phyloP scores from a whole-genome alignment of 1,140 invertebrate species.

The Druon quercuslanigerum region DNA sequence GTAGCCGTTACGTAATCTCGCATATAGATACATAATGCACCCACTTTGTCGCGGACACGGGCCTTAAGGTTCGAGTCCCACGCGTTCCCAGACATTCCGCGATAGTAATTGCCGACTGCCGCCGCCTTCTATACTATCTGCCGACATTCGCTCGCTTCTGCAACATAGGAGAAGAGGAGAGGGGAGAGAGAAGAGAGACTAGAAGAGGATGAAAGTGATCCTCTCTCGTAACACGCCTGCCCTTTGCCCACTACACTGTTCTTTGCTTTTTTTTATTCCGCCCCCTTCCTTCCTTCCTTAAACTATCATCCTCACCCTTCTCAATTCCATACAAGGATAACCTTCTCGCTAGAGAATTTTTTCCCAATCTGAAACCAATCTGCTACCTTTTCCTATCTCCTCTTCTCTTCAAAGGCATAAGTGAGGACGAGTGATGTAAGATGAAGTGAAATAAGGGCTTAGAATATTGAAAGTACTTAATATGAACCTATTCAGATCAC shows the following conservation, averaged over 20 bases:
- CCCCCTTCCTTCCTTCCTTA: background rate
- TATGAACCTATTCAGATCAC: too few species aligned
- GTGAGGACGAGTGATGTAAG: too few species aligned
- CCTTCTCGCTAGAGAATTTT: too few species aligned
- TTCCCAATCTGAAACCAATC: too few species aligned
- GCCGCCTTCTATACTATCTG: constrained; percentile 65
- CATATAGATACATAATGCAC: constrained; percentile 29
- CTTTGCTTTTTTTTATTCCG: constrained; percentile 19
- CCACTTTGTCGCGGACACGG: constrained; percentile 59
- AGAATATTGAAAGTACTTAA: too few species aligned
- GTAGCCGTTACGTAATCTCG: constrained; percentile 25
- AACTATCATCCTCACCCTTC: background rate
- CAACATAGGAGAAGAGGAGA: too few species aligned
- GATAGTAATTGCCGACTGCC: constrained; percentile 72
- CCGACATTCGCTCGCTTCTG: constrained; percentile 58
- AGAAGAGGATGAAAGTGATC: constrained; percentile 40
- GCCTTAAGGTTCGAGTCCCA: constrained; percentile 67
- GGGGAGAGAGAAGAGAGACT: constrained; percentile 21
- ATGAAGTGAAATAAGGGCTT: too few species aligned
- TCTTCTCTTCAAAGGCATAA: too few species aligned
- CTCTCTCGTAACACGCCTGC: constrained; percentile 31
- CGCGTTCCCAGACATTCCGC: constrained; percentile 71
- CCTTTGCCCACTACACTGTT: constrained; percentile 19
- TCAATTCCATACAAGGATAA: background rate
- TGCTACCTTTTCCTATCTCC: too few species aligned